A percentile compares a stretch with the other conserved stretches of the same genome.
phyloP scores from a whole-genome alignment of 2,113 vertebrate species.

The human (Homo sapiens) region GRCh38 chr11:57855001-57855500 shows the following conservation, averaged over 20 bases:
- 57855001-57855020: no score
- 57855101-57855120: no score
- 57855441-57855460: neutral
- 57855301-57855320: neutral
- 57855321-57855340: neutral
- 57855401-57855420: neutral
- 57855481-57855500: neutral
- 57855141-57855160: no score
- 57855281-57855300: neutral
- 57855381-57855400: neutral
- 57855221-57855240: neutral
- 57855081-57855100: no score
- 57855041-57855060: no score
- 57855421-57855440: neutral
- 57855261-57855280: neutral
- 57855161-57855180: no score
- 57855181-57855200: no score
- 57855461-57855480: neutral
- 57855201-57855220: no score
- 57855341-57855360: neutral
- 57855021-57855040: no score
- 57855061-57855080: no score
- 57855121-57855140: no score
- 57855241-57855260: neutral
- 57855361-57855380: neutral